Base-by-base conservation (phyloP, 2,797 vertebrate genomes). In the Erpetoichthys calabaricus region DNA sequence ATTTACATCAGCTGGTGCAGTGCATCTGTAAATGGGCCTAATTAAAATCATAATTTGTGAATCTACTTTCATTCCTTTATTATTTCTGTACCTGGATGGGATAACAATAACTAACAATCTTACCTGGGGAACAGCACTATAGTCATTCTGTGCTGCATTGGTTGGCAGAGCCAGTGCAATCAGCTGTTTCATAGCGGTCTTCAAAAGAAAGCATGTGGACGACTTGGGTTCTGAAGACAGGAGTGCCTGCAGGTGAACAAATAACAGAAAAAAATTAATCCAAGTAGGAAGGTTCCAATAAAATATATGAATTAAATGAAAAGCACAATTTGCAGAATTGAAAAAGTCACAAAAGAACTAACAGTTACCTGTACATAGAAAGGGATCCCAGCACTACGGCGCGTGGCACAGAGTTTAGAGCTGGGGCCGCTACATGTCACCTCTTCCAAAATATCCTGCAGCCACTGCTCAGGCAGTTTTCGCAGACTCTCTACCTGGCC, bases 301-400 rank as follows among this genome's bases (percentile, higher is more conserved):
- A 25, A 25, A 25, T 25, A 25, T 2, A 25, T 25, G 25, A 1
- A 25, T 25, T 25, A 25, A 25, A 25, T 25, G 25, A 25, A 25
- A 25, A 25, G 25, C 25, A 25, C 25, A 25, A 25, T 25, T 25
- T 25, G 25, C 25, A 25, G 25, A 25, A 25, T 25, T 25, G 25
- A 25, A 25, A 25, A 25, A 25, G 25, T 25, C 25, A 25, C 25
- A 25, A 25, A 25, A 25, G 25, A 25, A 25, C 25, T 25, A 25
- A 25, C 25, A 25, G 25, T 10, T 73, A 86, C 92, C 94, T 99
- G 94, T 65, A 99, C 85, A 67, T 94, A 98, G 79, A 99, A 97
- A 1, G 94, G 94, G 67, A 98, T 91, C 44, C 95, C 95, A 4
- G 94, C 94, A 57, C 94, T 99, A 56, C 95, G 90, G 9, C 95